Conservation (phyloP, 1,140 invertebrate genomes). For the Procambarus clarkii region DNA sequence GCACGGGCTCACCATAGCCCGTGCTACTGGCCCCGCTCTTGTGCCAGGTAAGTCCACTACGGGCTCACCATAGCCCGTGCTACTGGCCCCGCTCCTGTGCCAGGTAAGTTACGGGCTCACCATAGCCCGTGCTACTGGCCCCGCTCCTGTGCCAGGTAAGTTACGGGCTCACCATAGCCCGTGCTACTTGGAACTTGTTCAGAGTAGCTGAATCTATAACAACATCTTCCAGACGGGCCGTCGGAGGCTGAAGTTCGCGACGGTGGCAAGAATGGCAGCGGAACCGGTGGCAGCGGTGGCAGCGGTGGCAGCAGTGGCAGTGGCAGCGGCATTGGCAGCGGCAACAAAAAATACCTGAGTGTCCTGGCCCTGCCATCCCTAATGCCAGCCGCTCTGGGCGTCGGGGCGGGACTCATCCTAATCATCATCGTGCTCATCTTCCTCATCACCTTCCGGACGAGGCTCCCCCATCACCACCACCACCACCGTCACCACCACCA, state of each 20-base stretch:
- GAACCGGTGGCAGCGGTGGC: not conserved
- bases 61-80: no score
- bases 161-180: no score
- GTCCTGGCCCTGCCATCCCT: slow-evolving; percentile 31
- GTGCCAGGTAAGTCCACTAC: no score
- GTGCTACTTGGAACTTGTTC: no score
- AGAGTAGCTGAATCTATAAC: no score
- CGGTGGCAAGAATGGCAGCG: slow-evolving; percentile 18
- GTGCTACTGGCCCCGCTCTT: no score
- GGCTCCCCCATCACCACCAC: not conserved
- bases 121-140: no score
- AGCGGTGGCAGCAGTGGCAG: not conserved
- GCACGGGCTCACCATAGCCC: no score
- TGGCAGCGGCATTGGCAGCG: not conserved
- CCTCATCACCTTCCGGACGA: slow-evolving; percentile 40
- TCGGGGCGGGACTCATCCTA: slow-evolving; percentile 37
- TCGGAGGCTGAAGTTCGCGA: slow-evolving; percentile 54
- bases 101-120: no score
- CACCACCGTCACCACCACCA: slow-evolving; percentile 12
- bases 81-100: no score
- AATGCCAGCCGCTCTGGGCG: slow-evolving; percentile 41
- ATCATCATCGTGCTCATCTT: slow-evolving; percentile 58
- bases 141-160: no score
- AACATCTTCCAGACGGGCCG: slow-evolving; percentile 57
- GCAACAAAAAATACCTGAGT: slow-evolving; percentile 30